A percentile compares a stretch with the other conserved stretches of the same genome.
Conservation (phyloP, 30 jellyfish, hydroid and myxozoan species). For the Morbakka virulenta region DNA sequence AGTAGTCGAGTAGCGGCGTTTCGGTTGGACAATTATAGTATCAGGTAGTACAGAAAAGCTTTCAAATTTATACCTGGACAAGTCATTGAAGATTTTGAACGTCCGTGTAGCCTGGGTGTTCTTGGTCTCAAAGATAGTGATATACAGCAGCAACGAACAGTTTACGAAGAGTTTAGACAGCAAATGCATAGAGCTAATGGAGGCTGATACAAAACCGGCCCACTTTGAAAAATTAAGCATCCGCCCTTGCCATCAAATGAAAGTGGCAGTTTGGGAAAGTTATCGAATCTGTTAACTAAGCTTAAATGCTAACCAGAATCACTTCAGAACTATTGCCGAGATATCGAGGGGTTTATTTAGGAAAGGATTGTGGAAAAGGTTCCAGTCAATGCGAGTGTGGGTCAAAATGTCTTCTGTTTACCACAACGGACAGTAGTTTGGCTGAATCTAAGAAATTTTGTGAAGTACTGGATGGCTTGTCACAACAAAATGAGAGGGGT, state of each 20-base stretch:
- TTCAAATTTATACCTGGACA: slow-evolving; percentile 6
- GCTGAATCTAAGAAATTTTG: too few species aligned
- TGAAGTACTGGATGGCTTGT: too few species aligned
- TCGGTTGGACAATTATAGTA: slow-evolving; percentile 19
- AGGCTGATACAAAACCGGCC: too few species aligned
- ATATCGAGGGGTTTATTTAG: slow-evolving; percentile 16
- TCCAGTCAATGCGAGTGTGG: neutral
- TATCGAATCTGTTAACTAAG: slow-evolving; percentile 19
- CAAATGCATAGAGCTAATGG: slow-evolving; percentile 11
- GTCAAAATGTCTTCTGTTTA: slow-evolving; percentile 28
- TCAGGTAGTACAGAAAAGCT: neutral
- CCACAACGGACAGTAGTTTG: slow-evolving; percentile 50
- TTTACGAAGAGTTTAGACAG: slow-evolving; percentile 11
- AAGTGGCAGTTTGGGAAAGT: slow-evolving; percentile 52
- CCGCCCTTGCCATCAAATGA: slow-evolving; percentile 18
- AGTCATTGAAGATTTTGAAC: slow-evolving; percentile 20
- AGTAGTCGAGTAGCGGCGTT: slow-evolving; percentile 5
- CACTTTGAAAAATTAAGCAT: slow-evolving; percentile 6
- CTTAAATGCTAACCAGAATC: slow-evolving; percentile 47
- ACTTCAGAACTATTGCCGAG: slow-evolving; percentile 18
- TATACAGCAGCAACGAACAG: neutral
- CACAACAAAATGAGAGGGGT: too few species aligned
- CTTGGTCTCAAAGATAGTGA: slow-evolving; percentile 47
- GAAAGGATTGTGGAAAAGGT: slow-evolving; percentile 49
- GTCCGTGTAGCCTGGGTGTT: slow-evolving; percentile 16